Conservation (phyloP, 2,113 vertebrate genomes). For the Leptocoma aspasia region DNA sequence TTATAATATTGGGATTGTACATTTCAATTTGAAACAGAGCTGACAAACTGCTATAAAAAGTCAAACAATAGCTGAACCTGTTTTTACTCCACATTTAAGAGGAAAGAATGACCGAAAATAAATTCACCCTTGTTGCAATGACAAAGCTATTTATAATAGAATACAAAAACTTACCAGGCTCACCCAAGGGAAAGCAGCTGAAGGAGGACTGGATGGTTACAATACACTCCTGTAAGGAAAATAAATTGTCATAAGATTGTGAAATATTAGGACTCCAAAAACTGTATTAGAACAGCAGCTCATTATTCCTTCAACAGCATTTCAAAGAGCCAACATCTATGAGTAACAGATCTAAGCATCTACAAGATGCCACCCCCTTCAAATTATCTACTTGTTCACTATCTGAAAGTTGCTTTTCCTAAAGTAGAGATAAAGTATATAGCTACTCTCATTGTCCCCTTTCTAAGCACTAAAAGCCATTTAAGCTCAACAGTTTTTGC, state of each 20-base stretch:
- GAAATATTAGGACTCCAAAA: not conserved
- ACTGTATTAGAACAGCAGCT: not conserved
- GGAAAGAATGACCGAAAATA: not conserved
- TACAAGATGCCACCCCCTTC: not conserved
- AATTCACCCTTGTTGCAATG: not conserved
- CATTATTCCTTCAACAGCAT: not conserved
- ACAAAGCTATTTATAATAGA: not conserved
- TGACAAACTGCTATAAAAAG: not conserved
- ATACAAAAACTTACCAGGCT: conserved; percentile 34
- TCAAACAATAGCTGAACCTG: not conserved
- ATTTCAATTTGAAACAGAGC: not conserved
- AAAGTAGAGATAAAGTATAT: not conserved
- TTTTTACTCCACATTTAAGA: not conserved
- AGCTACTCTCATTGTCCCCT: not conserved
- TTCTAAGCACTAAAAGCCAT: not conserved
- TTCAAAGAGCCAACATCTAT: not conserved
- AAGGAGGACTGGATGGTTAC: not conserved
- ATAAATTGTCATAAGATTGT: not conserved
- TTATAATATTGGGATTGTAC: not conserved
- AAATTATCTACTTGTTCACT: not conserved
- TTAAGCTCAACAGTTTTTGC: not conserved
- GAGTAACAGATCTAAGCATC: not conserved
- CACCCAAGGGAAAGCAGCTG: conserved; percentile 1
- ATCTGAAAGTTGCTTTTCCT: not conserved
- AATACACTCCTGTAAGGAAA: not conserved